phyloP scores from a whole-genome alignment of 2,113 vertebrate species.

The Gymnobelideus leadbeateri region DNA sequence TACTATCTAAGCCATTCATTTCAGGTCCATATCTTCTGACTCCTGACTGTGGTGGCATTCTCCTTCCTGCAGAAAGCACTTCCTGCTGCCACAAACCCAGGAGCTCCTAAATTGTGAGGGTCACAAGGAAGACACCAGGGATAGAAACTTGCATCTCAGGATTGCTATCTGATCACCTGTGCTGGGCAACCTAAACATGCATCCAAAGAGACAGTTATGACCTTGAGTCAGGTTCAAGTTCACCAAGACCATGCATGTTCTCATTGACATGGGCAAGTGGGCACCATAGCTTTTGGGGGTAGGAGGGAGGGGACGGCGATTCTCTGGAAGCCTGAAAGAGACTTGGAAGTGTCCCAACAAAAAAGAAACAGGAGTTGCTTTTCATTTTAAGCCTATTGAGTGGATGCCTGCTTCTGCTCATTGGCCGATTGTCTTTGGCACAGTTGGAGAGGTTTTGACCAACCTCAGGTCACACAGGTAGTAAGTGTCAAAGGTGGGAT shows the following conservation, averaged over 20 bases:
- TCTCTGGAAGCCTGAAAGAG: not conserved
- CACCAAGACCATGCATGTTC: not conserved
- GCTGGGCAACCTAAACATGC: not conserved
- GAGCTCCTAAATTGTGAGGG: not conserved
- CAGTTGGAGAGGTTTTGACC: no score
- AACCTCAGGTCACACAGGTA: no score
- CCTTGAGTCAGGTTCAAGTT: not conserved
- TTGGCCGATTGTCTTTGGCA: not conserved
- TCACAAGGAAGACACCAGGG: not conserved
- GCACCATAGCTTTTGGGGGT: not conserved
- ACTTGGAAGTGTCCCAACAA: not conserved
- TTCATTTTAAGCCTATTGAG: not conserved
- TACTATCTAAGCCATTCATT: not conserved
- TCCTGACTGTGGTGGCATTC: not conserved
- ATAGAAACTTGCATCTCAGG: not conserved
- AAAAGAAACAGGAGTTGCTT: not conserved
- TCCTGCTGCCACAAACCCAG: not conserved
- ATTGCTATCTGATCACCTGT: not conserved
- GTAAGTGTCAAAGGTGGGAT: no score
- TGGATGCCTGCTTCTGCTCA: not conserved
- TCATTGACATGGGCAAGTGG: not conserved
- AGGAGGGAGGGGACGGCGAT: not conserved
- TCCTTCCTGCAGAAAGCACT: not conserved
- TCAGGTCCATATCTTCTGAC: not conserved
- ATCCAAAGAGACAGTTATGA: not conserved